Base-by-base conservation (phyloP, 2,888 invertebrate species). In the Agonopterix subpropinquella region DNA sequence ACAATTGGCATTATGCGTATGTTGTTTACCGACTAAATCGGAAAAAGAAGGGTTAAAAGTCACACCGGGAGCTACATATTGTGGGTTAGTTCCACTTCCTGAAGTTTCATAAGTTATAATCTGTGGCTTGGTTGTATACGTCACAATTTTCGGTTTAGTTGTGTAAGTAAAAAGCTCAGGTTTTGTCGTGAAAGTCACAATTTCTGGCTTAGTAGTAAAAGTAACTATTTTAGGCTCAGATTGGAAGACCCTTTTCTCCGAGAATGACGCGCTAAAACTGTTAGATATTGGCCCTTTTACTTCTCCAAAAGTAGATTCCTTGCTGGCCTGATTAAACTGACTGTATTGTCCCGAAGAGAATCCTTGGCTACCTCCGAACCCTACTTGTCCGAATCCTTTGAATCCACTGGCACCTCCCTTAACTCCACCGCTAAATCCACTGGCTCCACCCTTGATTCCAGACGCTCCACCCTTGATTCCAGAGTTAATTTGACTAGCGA, bases 21-120 rank as follows among this genome's bases (percentile, higher is more conserved):
- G 87, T 47, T 47, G 28, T 28, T 28, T 28, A 0, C 78, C 77
- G 0, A 80, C 70, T 0, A 80, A 49, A 8, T 78, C 80, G 0
- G 77, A 58, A 41, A 87, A 84, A 0, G 72, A 70, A 0, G 84
- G 84, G 52, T 77, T 83, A 43, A 72, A 78, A 0, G 79, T 70
- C 0, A 77, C 73, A 0, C 73, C 76, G 0, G 87, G 85, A 0
- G 79, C 78, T 0, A 78, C 80, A n/a, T 82, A 79, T 35, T 83
- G 85, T 0, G 83, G 84, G 53, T 80, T 83, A 0, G 73, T 78
- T 0, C 77, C 79, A 39, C 79, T 84, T 0, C 86, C 88, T 0
- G 86, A 84, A 0, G 87, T 84, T 53, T 86, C 82, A 47, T 83
- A 84, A 0, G 73, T 73, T 4, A 84, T 77, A 18, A 77, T 58